Evolutionary conservation across 2,113 vertebrate genomes (phyloP).

Genomic region (Chaetops frenatus): DNA sequence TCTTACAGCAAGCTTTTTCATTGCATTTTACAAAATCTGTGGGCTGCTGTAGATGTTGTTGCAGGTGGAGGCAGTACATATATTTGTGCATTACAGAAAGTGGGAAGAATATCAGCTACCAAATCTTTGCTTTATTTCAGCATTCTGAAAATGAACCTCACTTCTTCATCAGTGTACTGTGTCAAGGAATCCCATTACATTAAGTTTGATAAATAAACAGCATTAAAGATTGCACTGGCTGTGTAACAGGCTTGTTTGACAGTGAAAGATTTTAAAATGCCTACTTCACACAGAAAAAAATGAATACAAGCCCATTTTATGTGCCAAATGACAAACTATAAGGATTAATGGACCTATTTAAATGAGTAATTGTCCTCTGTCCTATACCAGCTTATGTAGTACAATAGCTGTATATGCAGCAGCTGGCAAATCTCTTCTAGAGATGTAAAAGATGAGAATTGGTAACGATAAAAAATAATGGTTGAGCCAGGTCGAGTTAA

Average conservation of each 20-base stretch:
- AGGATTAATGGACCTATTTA: conserved; percentile 49
- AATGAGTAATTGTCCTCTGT: conserved; percentile 14
- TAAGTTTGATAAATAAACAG: conserved; percentile 59
- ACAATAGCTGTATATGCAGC: background rate
- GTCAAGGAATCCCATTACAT: conserved; percentile 44
- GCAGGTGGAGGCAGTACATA: background rate
- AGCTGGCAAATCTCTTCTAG: background rate
- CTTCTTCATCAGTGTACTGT: conserved; percentile 37
- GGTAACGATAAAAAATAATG: conserved; percentile 28
- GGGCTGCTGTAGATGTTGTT: background rate
- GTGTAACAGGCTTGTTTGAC: conserved; percentile 21
- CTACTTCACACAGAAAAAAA: conserved; percentile 38
- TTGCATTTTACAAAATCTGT: background rate
- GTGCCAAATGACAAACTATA: conserved; percentile 22
- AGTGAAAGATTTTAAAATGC: conserved; percentile 38
- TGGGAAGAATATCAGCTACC: background rate
- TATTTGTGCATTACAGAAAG: background rate
- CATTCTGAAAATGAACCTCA: conserved; percentile 27
- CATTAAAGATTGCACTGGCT: conserved; percentile 37
- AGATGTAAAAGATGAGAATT: conserved; percentile 19
- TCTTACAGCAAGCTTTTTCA: background rate
- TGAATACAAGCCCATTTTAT: conserved; percentile 20
- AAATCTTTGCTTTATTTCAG: conserved; percentile 18
- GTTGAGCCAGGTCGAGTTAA: background rate
- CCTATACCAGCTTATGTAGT: background rate